phyloP scores from a whole-genome alignment of 1,140 invertebrate species.

The Neelides sp. region DNA sequence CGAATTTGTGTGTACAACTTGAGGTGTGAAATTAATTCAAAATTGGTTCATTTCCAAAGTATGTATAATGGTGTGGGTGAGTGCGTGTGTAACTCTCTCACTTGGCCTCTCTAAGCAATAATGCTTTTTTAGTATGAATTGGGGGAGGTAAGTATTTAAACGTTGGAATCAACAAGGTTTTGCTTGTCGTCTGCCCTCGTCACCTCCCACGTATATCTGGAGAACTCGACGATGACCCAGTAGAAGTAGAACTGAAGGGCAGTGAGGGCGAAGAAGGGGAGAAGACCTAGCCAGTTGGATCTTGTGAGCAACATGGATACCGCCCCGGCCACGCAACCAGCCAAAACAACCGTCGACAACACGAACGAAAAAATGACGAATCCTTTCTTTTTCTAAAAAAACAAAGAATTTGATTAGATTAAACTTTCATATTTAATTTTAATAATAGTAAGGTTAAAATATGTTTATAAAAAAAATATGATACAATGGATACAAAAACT shows the following conservation, averaged over 20 bases:
- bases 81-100: no score
- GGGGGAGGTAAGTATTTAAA: slow-evolving; percentile 1
- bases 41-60: no score
- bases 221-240: slow-evolving; percentile 4
- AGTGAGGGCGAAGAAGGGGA: slow-evolving; percentile 3
- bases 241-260: slow-evolving; percentile 6
- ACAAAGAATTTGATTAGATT: no score
- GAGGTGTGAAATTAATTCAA: no score
- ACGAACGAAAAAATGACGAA: slow-evolving; percentile 9
- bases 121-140: no score
- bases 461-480: no score
- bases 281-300: slow-evolving; percentile 6
- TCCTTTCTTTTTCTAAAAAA: slow-evolving; percentile 7
- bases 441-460: no score
- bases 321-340: neutral
- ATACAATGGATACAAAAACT: no score
- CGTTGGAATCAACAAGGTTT: slow-evolving; percentile 11
- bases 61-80: no score
- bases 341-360: slow-evolving; percentile 1
- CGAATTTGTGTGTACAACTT: no score
- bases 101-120: no score
- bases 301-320: slow-evolving; percentile 7
- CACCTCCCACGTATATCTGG: slow-evolving; percentile 1
- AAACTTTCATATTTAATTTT: no score
- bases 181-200: slow-evolving; percentile 5